phyloP scores from a whole-genome alignment of 92 coral and sea anemone genomes.

The Blastomussa wellsi region DNA sequence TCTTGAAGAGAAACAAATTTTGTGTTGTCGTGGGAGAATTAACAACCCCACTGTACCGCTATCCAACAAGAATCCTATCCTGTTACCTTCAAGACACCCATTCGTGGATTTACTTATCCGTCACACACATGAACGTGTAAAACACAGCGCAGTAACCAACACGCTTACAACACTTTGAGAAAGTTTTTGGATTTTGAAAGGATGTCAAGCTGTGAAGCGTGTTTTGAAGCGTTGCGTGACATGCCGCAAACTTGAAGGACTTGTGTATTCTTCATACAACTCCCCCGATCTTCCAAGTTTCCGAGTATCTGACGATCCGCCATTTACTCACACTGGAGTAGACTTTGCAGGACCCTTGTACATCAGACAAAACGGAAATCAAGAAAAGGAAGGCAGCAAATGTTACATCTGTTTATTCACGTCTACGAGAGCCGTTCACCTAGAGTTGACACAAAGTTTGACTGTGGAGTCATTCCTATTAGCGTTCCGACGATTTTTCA shows the following conservation, averaged over 20 bases:
- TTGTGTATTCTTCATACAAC: not conserved
- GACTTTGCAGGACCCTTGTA: constrained; percentile 19
- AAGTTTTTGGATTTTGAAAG: not conserved
- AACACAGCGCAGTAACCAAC: constrained; percentile 16
- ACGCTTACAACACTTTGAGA: constrained; percentile 14
- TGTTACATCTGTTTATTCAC: constrained; percentile 49
- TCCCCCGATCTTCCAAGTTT: not conserved
- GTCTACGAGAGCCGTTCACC: constrained; percentile 46
- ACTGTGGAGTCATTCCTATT: constrained; percentile 23
- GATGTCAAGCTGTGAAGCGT: not conserved
- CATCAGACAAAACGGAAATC: not conserved
- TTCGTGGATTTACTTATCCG: constrained; percentile 20
- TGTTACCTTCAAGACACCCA: constrained; percentile 43
- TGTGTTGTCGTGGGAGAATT: constrained; percentile 53
- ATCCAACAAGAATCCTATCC: constrained; percentile 45
- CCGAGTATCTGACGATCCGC: constrained; percentile 14
- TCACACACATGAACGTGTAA: constrained; percentile 8
- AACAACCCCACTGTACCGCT: constrained; percentile 42
- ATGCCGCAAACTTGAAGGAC: not conserved
- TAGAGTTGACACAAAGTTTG: constrained; percentile 28
- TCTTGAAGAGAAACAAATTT: constrained; percentile 21
- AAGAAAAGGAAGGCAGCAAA: not conserved
- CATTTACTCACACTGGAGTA: constrained; percentile 24
- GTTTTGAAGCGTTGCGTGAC: not conserved
- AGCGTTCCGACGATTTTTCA: constrained; percentile 41